Evolutionary conservation across 2,113 vertebrate species (phyloP).

Genomic region (Dasyornis broadbenti): DNA sequence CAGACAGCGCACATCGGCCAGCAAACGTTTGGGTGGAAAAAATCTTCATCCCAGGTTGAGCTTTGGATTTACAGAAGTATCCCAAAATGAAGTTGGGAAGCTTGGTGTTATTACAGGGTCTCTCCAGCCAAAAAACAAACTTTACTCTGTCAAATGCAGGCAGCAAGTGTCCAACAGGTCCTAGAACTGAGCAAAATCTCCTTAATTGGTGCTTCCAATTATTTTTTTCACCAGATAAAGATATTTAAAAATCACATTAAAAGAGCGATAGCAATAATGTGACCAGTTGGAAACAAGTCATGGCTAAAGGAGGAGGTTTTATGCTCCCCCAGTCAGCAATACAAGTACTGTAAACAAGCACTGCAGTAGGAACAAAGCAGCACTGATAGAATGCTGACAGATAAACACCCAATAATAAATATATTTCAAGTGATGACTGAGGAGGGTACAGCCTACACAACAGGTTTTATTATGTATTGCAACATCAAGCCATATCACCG

Average conservation of each 20-base stretch:
- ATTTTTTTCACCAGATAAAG: neutral
- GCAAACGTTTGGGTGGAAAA: neutral
- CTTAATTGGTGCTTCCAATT: neutral
- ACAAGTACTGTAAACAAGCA: neutral
- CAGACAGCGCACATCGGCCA: accelerated
- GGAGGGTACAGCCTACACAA: neutral
- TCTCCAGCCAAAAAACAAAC: neutral
- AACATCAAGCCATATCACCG: accelerated
- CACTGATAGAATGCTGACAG: neutral
- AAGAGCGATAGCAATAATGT: neutral
- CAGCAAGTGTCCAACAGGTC: neutral
- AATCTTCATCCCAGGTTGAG: neutral
- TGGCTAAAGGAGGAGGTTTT: neutral
- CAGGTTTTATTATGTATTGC: neutral
- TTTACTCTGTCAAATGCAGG: neutral
- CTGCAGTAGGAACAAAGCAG: neutral
- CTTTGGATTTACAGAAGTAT: neutral
- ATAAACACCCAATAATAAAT: neutral
- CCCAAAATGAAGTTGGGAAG: neutral
- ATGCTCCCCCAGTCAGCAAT: neutral
- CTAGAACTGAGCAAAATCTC: neutral
- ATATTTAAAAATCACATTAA: neutral
- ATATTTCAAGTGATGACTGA: neutral
- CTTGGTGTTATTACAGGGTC: neutral
- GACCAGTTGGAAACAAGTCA: neutral